Percentiles rank a stretch among this genome's conserved stretches.
Conservation (phyloP, 1,140 invertebrate genomes). For the Neomicropteryx cornuta region DNA sequence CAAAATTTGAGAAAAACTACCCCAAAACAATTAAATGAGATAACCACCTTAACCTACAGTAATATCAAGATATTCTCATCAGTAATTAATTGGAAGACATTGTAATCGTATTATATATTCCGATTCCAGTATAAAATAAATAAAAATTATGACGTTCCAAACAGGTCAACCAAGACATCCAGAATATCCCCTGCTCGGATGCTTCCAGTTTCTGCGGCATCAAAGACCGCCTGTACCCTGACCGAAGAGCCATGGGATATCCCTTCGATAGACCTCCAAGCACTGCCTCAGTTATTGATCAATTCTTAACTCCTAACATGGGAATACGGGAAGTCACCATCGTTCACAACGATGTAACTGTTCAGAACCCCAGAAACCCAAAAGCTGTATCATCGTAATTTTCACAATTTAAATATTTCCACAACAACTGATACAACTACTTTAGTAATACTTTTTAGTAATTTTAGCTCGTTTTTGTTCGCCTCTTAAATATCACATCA, state of each 20-base stretch:
- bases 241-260: constrained; percentile 62
- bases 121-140: too few relatives aligned
- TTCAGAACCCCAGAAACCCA: constrained; percentile 29
- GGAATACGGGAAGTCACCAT: constrained; percentile 45
- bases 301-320: constrained; percentile 64
- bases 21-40: too few relatives aligned
- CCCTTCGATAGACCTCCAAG: constrained; percentile 60
- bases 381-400: background rate
- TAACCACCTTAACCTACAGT: too few relatives aligned
- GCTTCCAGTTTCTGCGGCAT: constrained; percentile 65
- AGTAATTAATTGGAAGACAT: too few relatives aligned
- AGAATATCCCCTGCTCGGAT: constrained; percentile 46
- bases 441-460: too few relatives aligned
- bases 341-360: constrained; percentile 51
- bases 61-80: too few relatives aligned
- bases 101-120: too few relatives aligned
- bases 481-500: too few relatives aligned
- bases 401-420: background rate
- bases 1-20: too few relatives aligned
- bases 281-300: constrained; percentile 37
- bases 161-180: constrained; percentile 44
- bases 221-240: constrained; percentile 59
- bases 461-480: too few relatives aligned
- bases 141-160: background rate
- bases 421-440: background rate